phyloP scores from a whole-genome alignment of 2,888 invertebrate genomes.

The Lasioglossum lativentre region DNA sequence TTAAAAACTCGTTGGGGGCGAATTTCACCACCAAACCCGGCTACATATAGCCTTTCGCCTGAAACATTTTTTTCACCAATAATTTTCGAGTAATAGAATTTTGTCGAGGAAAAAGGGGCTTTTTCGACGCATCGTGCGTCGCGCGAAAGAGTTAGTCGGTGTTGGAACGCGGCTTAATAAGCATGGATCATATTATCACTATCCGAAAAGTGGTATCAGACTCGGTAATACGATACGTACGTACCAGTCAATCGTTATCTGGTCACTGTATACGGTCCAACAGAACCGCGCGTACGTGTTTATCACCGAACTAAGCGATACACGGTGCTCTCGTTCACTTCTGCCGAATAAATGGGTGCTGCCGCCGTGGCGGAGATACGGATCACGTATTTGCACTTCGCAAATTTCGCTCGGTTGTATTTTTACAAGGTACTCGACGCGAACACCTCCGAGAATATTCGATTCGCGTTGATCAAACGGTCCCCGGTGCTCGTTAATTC shows the following conservation, averaged over 20 bases:
- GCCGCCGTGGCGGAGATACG: conserved; percentile 32
- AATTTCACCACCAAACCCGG: too few species aligned
- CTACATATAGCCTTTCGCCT: too few species aligned
- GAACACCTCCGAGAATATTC: not conserved
- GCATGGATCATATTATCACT: conserved; percentile 51
- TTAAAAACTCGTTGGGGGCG: too few species aligned
- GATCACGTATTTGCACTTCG: conserved; percentile 51
- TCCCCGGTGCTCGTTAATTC: not conserved
- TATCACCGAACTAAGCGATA: conserved; percentile 55
- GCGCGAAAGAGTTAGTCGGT: not conserved
- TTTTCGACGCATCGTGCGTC: not conserved
- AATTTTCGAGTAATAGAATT: not conserved
- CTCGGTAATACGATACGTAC: conserved; percentile 51
- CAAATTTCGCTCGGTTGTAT: conserved; percentile 33
- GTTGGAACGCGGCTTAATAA: not conserved
- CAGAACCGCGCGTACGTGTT: conserved; percentile 39
- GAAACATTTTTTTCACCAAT: not conserved
- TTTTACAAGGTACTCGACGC: conserved; percentile 22
- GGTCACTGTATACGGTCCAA: conserved; percentile 31
- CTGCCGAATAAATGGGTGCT: conserved; percentile 48
- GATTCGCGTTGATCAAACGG: conserved; percentile 1
- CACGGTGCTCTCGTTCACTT: conserved; percentile 55
- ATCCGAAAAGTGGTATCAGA: conserved; percentile 46
- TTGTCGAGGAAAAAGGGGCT: not conserved
- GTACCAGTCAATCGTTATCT: conserved; percentile 49